Percentiles rank a stretch among this genome's conserved stretches.
Conservation (phyloP, 2,113 vertebrate genomes). For the Jacana jacana region DNA sequence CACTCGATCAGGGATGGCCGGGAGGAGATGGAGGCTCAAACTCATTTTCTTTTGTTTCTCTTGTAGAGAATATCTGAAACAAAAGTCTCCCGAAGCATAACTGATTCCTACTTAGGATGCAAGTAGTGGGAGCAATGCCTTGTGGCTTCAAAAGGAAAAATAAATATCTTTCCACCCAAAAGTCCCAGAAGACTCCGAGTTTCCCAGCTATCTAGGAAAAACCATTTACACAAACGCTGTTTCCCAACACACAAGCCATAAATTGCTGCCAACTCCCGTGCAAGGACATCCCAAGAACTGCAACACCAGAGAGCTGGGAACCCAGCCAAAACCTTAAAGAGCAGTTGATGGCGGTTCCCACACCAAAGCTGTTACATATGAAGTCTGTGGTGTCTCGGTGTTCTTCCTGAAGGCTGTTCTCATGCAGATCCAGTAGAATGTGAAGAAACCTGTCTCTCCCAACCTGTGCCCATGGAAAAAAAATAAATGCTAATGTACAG, state of each 20-base stretch:
- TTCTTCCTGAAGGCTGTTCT: constrained; percentile 40
- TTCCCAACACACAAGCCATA: background rate
- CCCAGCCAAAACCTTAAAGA: background rate
- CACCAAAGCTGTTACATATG: background rate
- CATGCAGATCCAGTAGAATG: constrained; percentile 9
- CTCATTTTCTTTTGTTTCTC: background rate
- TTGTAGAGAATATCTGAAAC: background rate
- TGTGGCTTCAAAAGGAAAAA: background rate
- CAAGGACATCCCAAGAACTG: constrained; percentile 9
- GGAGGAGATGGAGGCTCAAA: background rate
- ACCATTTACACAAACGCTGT: background rate
- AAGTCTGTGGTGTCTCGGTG: background rate
- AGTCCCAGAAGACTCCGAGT: background rate
- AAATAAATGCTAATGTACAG: background rate
- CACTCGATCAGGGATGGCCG: fast-evolving
- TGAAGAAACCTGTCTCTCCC: constrained; percentile 43
- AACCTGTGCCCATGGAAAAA: background rate
- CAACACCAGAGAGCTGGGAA: background rate
- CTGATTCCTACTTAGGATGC: background rate
- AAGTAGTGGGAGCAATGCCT: background rate
- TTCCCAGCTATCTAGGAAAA: constrained; percentile 13
- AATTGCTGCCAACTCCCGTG: background rate
- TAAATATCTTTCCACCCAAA: background rate
- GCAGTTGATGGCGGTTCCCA: background rate
- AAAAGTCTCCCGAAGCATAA: background rate